Percentiles rank a stretch among this genome's conserved stretches.
phyloP scores from a whole-genome alignment of 1,140 invertebrate species.

The Dendrolimus punctatus region DNA sequence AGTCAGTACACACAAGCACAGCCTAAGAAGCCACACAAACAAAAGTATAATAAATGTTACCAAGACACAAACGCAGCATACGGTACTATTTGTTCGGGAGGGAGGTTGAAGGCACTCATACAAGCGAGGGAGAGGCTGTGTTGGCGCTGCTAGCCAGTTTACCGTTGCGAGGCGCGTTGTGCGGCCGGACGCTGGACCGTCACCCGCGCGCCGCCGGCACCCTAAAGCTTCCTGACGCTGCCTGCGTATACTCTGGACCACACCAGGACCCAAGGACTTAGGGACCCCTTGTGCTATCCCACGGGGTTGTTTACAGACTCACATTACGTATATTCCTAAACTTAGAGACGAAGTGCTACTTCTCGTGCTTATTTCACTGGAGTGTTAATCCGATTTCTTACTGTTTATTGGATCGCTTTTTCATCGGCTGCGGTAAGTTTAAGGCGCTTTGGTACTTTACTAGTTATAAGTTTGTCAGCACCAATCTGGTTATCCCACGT shows the following conservation, averaged over 20 bases:
- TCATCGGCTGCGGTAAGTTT: slow-evolving; percentile 49
- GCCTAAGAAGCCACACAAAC: slow-evolving; percentile 45
- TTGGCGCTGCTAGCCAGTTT: slow-evolving; percentile 61
- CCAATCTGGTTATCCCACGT: too few relatives aligned
- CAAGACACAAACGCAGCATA: slow-evolving; percentile 62
- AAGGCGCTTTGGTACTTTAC: neutral
- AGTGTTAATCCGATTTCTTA: slow-evolving; percentile 61
- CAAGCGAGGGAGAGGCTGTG: slow-evolving; percentile 62
- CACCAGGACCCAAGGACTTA: slow-evolving; percentile 28
- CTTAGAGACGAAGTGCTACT: slow-evolving; percentile 59
- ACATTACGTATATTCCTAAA: slow-evolving; percentile 34
- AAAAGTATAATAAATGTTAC: slow-evolving; percentile 66
- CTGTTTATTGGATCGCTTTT: slow-evolving; percentile 63
- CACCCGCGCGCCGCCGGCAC: slow-evolving; percentile 57
- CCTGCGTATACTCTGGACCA: slow-evolving; percentile 28
- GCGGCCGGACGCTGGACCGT: slow-evolving; percentile 62
- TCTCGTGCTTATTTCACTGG: slow-evolving; percentile 61
- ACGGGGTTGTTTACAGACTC: slow-evolving; percentile 39
- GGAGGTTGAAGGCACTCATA: slow-evolving; percentile 65
- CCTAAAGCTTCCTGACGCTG: slow-evolving; percentile 36
- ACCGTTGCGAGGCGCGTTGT: slow-evolving; percentile 69
- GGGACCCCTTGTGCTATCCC: slow-evolving; percentile 34
- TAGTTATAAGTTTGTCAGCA: too few relatives aligned
- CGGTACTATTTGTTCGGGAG: slow-evolving; percentile 69
- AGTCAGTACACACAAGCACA: slow-evolving; percentile 38